These are phyloP conservation scores for Pristionchus exspectatus DNA, from an alignment of 2,888 invertebrate genomes.

Conservation along the genomic window DNA sequence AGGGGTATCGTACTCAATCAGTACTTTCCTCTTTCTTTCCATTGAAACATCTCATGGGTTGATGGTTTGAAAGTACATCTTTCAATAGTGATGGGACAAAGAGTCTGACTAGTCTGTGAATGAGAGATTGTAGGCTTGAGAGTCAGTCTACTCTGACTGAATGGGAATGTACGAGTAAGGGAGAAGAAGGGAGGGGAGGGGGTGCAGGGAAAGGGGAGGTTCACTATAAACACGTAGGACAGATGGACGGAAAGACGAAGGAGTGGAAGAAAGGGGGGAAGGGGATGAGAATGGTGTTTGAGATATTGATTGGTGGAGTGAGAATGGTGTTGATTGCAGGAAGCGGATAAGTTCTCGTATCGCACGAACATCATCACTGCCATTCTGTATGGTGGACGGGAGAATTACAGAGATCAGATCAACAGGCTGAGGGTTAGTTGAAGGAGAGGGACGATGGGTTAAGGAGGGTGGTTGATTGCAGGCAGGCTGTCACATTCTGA, in stretches of 20 bases:
- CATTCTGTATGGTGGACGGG: constrained; percentile 93
- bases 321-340: constrained; percentile 49
- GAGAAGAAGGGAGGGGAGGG: neutral
- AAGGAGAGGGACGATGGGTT: neutral
- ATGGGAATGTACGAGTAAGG: neutral
- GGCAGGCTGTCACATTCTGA: constrained; percentile 95
- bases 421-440: constrained; percentile 73
- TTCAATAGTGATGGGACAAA: neutral
- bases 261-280: neutral
- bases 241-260: constrained; percentile 16
- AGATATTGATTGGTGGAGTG: neutral
- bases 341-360: constrained; percentile 82
- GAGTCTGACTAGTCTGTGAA: neutral
- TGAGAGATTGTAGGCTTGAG: constrained; percentile 8
- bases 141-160: constrained; percentile 5
- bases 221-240: constrained; percentile 48
- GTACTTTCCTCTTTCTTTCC: neutral
- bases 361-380: constrained; percentile 96
- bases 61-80: neutral
- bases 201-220: constrained; percentile 27
- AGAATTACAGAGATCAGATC: constrained; percentile 79
- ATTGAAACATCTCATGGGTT: neutral
- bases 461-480: constrained; percentile 81
- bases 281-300: neutral
- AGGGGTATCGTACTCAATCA: neutral